Base-by-base conservation (phyloP, 30 jellyfish, hydroid and myxozoan species). In the Hydractinia symbiolongicarpus region DNA sequence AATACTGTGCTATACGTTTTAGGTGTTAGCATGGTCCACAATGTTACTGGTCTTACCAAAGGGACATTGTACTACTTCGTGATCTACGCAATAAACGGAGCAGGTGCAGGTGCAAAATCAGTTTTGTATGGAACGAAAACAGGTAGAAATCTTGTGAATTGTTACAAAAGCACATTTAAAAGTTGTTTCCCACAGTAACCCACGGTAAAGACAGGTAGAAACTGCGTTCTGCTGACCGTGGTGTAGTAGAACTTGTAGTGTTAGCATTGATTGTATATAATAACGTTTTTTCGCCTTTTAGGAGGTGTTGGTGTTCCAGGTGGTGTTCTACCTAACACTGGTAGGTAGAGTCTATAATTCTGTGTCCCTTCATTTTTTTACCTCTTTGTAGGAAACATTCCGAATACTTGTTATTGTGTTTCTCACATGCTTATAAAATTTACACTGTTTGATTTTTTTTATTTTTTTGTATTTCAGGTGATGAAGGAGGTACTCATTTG, bases 71-170 rank as follows among this genome's bases (percentile, higher is more conserved):
- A 92, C 60, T 84, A 53, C 85, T 92, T 92, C 83, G 78, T 76
- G 5, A 86, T 92, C n/a, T 78, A 72, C 44, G 98, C 98, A 50
- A 85, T 82, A 5, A 87, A 87, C 54, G 89, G 83, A 15, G 98
- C 95, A 60, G 98, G 98, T 4, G 90, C 55, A 8, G 98, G 98
- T 16, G 84, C 90, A 15, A 77, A 60, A 51, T 91, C 98, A 10
- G 95, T 69, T 20, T 5, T 77, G 82, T 77, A 77, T 55, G 9
- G 79, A 21, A 79, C 81, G n/a, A 56, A 54, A 53, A 85, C 96
- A 75, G 96, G 97, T 90, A 76, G 16, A 15, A 10, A 49, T 54
- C 5, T 20, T 55, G 67, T 0, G 30, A 15, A 66, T 2, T 0
- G 44, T 30, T 30, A 30, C 44, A 30, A 30, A 30, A 30, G n/a